Conservation (phyloP, 2,797 vertebrate genomes). For the Hypotaenidia philippensis region DNA sequence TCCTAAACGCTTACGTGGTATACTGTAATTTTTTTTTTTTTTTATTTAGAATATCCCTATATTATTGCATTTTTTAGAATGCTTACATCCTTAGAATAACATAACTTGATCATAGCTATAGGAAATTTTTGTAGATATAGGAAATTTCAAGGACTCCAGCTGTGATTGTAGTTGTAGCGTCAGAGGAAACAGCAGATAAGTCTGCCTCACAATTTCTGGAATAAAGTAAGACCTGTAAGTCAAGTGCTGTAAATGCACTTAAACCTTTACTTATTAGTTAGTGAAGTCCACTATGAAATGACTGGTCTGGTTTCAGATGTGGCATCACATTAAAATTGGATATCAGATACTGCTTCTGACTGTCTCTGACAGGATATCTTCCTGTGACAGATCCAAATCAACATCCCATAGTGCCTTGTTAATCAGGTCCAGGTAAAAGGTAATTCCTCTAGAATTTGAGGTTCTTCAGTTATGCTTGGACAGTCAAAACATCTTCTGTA, state of each 20-base stretch:
- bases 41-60: background rate
- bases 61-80: background rate
- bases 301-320: background rate
- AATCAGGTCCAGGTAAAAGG: background rate
- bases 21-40: background rate
- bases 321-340: background rate
- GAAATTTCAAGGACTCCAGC: background rate
- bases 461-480: background rate
- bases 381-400: background rate
- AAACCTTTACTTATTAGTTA: background rate
- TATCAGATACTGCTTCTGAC: background rate
- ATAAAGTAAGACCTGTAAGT: background rate
- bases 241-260: background rate
- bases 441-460: background rate
- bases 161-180: background rate
- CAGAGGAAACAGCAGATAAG: background rate
- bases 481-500: background rate
- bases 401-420: background rate
- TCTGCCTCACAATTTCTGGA: background rate
- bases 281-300: background rate
- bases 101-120: background rate
- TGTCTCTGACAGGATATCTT: background rate
- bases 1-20: background rate
- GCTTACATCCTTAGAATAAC: background rate
- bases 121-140: background rate